A percentile compares a stretch with the other conserved stretches of the same genome.
These are phyloP conservation scores for Gulo gulo DNA, from an alignment of 2,113 vertebrate genomes.

Conservation along the genomic window DNA sequence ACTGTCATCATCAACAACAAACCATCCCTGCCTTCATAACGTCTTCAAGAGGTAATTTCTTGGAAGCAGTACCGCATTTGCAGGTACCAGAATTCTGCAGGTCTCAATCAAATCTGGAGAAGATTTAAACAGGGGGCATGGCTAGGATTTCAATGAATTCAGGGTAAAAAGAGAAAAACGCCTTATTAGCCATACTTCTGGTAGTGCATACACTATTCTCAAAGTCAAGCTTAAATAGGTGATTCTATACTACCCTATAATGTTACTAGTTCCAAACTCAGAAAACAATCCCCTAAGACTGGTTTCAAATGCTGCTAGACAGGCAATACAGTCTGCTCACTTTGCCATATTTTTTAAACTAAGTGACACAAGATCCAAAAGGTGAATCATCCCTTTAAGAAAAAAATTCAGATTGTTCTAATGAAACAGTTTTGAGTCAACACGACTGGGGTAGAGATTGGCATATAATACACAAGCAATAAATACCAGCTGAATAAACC, in stretches of 20 bases:
- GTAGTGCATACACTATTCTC: not conserved
- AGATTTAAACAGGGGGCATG: not conserved
- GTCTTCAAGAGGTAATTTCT: not conserved
- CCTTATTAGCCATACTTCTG: not conserved
- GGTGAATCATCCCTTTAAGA: not conserved
- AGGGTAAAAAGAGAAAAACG: not conserved
- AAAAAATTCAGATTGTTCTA: not conserved
- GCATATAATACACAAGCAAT: not conserved
- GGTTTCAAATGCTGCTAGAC: conserved; percentile 38
- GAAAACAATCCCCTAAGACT: conserved; percentile 12
- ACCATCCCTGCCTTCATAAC: not conserved
- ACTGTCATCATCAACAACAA: not conserved
- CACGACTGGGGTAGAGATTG: not conserved
- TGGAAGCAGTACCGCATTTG: not conserved
- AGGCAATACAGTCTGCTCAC: conserved; percentile 38
- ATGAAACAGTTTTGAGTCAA: conserved; percentile 21
- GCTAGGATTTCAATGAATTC: not conserved
- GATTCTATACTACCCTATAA: not conserved
- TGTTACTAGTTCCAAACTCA: not conserved
- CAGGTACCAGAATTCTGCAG: not conserved
- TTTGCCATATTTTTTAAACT: not conserved
- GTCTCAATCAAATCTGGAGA: not conserved
- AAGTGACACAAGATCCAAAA: conserved; percentile 45
- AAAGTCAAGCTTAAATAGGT: conserved; percentile 10
- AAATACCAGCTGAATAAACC: not conserved